Base-by-base conservation (phyloP, 2,797 vertebrate genomes). In the Ptychobarbus kaznakovi region DNA sequence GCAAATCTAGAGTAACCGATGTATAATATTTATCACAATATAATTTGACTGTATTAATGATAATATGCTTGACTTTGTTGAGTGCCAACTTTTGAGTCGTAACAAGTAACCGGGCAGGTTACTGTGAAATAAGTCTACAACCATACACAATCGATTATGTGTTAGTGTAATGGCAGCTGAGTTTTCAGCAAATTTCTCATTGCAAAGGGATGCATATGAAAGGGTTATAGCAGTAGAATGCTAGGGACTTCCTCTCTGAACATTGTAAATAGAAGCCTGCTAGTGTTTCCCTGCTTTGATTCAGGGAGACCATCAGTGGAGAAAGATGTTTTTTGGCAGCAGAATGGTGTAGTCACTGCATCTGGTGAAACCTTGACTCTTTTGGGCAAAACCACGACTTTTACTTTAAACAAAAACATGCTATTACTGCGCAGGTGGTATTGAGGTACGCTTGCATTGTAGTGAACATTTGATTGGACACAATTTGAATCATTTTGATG, bases 241-340 rank as follows among this genome's bases (percentile, higher is more conserved):
- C 13, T 3, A 20, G 32, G 15, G 20, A 8, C n/a, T n/a, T 11
- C 4, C 38, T 49, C 11, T 38, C 40, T 11, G 6, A 49, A 28
- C 49, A 22, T 72, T 28, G 53, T 82, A 82, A 82, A 76, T 49
- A 66, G 32, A 83, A n/a, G 35, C 3, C 74, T 84, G 49, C 61
- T 42, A 28, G 63, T n/a, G 42, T 68, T 68, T 56, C 73, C 49
- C 38, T 25, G 65, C 76, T 72, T 85, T 73, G 66, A 85, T 61
- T 53, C 25, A 22, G 40, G 32, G 32, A 40, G 35, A 9, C 20
- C 38, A 42, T 69, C 20, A 42, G 2, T 42, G 2, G 10, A 40
- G 66, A 65, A 65, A 32, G 1, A 8, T 66, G 28, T 13, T 9
- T 66, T 66, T 66, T 66, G 16, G 32, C 28, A 66, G 8, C 16